Percentiles rank a stretch among this genome's conserved stretches.
Conservation (phyloP, 2,797 vertebrate species). For the Chiloscyllium punctatum region DNA sequence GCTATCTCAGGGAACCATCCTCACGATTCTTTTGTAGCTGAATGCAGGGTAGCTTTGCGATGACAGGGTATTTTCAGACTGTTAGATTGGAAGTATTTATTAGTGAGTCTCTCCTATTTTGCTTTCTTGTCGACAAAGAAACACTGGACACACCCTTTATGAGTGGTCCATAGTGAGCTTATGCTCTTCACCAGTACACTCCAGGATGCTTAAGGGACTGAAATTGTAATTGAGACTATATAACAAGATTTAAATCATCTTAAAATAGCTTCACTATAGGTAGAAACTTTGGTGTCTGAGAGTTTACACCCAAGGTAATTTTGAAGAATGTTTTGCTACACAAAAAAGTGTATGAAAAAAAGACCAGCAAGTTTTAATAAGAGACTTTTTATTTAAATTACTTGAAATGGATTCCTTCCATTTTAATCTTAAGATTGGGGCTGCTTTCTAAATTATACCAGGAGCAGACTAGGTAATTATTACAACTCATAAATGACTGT, state of each 20-base stretch:
- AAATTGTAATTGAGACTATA: constrained; percentile 11
- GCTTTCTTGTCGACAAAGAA: constrained; percentile 41
- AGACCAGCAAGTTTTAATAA: not conserved
- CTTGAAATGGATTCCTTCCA: not conserved
- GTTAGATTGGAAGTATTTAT: constrained; percentile 47
- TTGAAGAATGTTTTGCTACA: constrained; percentile 11
- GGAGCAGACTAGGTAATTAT: not conserved
- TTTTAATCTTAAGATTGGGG: not conserved
- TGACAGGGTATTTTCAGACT: constrained; percentile 47
- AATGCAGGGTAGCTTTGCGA: constrained; percentile 44
- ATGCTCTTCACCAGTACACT: constrained; percentile 35
- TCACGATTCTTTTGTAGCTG: constrained; percentile 56
- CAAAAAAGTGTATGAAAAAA: not conserved
- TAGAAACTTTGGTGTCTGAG: not conserved
- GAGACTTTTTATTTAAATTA: not conserved
- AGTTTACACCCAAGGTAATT: not conserved
- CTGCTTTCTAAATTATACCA: not conserved
- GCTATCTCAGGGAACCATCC: constrained; percentile 56
- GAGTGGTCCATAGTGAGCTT: constrained; percentile 46
- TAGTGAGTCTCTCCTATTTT: constrained; percentile 40
- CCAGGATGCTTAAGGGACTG: constrained; percentile 26
- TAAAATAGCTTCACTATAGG: not conserved
- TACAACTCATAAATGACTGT: not conserved
- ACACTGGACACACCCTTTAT: constrained; percentile 44
- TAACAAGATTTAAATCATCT: not conserved